These are phyloP conservation scores for Echinops telfairi DNA, from an alignment of 2,113 vertebrate species.

Conservation along the genomic window DNA sequence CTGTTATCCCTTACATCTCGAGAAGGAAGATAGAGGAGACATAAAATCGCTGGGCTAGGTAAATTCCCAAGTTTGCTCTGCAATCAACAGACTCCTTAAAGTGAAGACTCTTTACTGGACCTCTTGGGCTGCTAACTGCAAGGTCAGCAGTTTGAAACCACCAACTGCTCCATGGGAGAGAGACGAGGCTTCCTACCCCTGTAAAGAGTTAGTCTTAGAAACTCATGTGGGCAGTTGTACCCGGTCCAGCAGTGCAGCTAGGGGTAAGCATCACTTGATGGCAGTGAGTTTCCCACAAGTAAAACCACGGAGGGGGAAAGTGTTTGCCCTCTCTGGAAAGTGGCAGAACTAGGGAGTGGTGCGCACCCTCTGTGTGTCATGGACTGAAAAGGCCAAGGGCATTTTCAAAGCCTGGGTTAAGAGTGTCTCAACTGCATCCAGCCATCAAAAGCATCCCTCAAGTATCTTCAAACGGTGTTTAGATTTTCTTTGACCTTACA, in stretches of 20 bases:
- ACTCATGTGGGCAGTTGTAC: too few species aligned
- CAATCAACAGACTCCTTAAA: not conserved
- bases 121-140: too few species aligned
- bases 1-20: not conserved
- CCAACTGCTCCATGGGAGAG: too few species aligned
- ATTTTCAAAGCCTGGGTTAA: not conserved
- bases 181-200: too few species aligned
- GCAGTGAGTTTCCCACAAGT: not conserved
- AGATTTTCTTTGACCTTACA: not conserved
- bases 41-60: not conserved
- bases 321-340: constrained; percentile 24
- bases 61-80: constrained; percentile 24
- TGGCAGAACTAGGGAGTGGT: not conserved
- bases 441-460: not conserved
- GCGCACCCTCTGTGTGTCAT: not conserved
- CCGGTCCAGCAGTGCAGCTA: too few species aligned
- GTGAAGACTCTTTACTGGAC: not conserved
- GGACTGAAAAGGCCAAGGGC: not conserved
- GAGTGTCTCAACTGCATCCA: not conserved
- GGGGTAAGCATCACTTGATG: too few species aligned
- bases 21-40: not conserved
- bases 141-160: too few species aligned
- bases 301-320: not conserved
- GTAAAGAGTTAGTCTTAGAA: too few species aligned
- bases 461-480: not conserved